phyloP scores from a whole-genome alignment of 2,888 invertebrate species.

The Cerastis leucographa region DNA sequence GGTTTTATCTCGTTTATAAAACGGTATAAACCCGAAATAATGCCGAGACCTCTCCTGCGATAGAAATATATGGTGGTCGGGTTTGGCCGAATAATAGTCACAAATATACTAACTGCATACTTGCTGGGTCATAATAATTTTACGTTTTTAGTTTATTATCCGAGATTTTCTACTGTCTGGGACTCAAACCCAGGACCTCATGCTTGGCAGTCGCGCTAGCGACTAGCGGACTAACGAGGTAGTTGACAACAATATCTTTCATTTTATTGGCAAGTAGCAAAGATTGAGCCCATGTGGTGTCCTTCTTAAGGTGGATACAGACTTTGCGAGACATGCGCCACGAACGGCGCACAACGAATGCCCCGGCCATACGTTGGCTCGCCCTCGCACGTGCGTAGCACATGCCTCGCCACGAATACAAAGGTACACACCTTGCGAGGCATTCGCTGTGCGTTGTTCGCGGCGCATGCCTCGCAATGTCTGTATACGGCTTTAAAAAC shows the following conservation, averaged over 20 bases:
- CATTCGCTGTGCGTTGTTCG: no score
- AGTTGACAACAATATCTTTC: not conserved
- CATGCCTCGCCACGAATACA: no score
- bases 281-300: not conserved
- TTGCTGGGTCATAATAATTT: not conserved
- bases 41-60: slow-evolving; percentile 56
- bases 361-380: no score
- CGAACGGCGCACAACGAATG: no score
- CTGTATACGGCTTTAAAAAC: no score
- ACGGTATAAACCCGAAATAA: slow-evolving; percentile 70
- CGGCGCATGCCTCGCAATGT: no score
- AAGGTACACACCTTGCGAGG: no score
- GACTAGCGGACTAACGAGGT: not conserved
- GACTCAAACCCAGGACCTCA: not conserved
- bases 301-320: no score
- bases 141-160: not conserved
- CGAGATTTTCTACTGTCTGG: not conserved
- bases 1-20: slow-evolving; percentile 71
- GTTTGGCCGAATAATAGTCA: not conserved
- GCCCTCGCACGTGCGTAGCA: no score
- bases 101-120: no score
- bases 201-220: not conserved
- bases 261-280: not conserved
- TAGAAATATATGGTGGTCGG: slow-evolving; percentile 48
- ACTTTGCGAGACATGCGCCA: no score